phyloP scores from a whole-genome alignment of 2,888 invertebrate genomes.

The Dinocampus coccinellae region DNA sequence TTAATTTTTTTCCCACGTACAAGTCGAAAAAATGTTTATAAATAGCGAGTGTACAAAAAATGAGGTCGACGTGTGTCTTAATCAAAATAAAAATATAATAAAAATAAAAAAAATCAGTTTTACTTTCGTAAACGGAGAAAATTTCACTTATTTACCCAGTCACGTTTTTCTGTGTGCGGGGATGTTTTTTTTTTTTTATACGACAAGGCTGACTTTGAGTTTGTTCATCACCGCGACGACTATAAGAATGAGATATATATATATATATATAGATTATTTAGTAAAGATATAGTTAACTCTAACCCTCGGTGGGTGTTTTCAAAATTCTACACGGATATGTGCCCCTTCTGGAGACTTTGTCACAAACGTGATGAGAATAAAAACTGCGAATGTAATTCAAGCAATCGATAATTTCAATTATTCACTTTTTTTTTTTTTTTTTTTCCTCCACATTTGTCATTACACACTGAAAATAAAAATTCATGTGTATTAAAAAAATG shows the following conservation, averaged over 20 bases:
- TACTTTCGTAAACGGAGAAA: neutral
- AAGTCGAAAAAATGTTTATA: neutral
- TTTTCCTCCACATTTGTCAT: neutral
- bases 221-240: neutral
- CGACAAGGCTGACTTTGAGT: neutral
- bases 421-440: neutral
- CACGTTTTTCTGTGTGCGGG: constrained; percentile 19
- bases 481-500: neutral
- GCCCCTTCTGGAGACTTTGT: neutral
- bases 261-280: neutral
- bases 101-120: constrained; percentile 15
- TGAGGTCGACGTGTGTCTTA: neutral
- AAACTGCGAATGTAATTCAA: neutral
- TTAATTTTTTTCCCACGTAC: neutral
- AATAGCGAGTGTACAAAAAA: neutral
- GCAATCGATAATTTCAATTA: neutral
- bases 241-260: constrained; percentile 1
- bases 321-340: constrained; percentile 11
- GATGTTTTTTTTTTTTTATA: neutral
- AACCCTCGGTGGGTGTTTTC: constrained; percentile 14
- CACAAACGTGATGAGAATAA: constrained; percentile 22
- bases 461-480: no score
- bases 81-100: neutral
- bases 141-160: constrained; percentile 19
- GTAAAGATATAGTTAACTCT: neutral